phyloP scores from a whole-genome alignment of 2,113 vertebrate species.

The Synchiropus splendidus region DNA sequence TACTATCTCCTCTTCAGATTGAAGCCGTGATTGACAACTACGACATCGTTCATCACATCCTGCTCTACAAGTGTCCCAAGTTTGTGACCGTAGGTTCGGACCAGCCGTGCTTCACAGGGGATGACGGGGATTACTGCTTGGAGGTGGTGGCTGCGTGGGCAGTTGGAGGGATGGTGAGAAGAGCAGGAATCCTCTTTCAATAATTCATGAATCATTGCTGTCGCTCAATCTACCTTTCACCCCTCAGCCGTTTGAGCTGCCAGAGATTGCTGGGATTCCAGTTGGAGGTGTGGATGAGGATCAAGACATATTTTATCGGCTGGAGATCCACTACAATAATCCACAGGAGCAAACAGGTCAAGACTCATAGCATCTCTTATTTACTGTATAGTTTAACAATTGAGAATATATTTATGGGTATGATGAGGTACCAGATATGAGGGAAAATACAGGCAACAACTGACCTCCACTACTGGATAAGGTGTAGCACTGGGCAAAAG shows the following conservation, averaged over 20 bases:
- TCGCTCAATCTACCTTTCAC: slow-evolving; percentile 1
- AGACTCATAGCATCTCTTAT: not conserved
- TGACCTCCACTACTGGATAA: no score
- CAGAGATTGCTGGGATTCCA: slow-evolving; percentile 58
- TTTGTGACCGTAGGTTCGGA: slow-evolving; percentile 39
- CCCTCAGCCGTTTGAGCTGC: slow-evolving; percentile 28
- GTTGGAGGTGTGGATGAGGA: slow-evolving; percentile 55
- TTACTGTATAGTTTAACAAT: not conserved
- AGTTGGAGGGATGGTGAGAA: slow-evolving; percentile 66
- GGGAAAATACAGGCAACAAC: no score
- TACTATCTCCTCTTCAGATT: slow-evolving; percentile 46
- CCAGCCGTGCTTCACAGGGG: slow-evolving; percentile 47
- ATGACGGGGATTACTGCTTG: slow-evolving; percentile 48
- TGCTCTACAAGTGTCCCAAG: slow-evolving; percentile 68
- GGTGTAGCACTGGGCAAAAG: no score
- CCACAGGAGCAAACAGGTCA: slow-evolving; percentile 53
- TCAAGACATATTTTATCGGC: slow-evolving; percentile 38
- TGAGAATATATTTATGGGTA: no score
- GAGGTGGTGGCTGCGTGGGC: slow-evolving; percentile 69
- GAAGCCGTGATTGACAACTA: slow-evolving; percentile 55
- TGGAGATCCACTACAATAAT: slow-evolving; percentile 81
- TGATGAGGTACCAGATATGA: no score
- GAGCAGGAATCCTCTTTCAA: not conserved
- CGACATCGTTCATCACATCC: slow-evolving; percentile 70
- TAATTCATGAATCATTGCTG: not conserved